Percentiles rank a stretch among this genome's conserved stretches.
Evolutionary conservation across 2,888 invertebrate species (phyloP).

Genomic region (Drosophila rellima): DNA sequence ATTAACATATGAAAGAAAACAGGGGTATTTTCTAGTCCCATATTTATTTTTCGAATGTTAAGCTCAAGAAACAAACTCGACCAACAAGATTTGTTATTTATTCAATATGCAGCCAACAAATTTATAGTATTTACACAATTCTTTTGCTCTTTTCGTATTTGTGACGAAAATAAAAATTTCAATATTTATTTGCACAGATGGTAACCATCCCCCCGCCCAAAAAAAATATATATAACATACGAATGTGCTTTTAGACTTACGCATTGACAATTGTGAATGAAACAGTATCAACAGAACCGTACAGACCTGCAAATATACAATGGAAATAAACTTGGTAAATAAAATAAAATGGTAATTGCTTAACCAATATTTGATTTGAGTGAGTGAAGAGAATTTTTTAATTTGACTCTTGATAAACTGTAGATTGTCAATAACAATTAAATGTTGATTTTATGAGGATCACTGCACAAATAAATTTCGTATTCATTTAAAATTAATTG

Average conservation of each 20-base stretch:
- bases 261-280: constrained; percentile 37
- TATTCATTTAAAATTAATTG: neutral
- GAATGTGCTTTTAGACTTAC: constrained; percentile 55
- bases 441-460: neutral
- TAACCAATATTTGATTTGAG: constrained; percentile 45
- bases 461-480: neutral
- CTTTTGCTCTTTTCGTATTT: constrained; percentile 25
- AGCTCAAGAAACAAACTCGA: constrained; percentile 4
- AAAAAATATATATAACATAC: neutral
- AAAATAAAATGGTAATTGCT: constrained; percentile 65
- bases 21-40: neutral
- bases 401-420: constrained; percentile 28
- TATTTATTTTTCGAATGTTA: constrained; percentile 14
- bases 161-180: constrained; percentile 32
- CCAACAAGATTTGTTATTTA: constrained; percentile 18
- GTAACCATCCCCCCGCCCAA: neutral
- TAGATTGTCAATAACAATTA: constrained; percentile 6
- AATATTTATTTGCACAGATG: constrained; percentile 48
- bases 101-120: constrained; percentile 17
- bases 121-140: constrained; percentile 37
- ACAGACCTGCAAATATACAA: constrained; percentile 68
- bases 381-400: constrained; percentile 15
- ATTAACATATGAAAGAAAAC: neutral
- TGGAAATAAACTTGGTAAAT: constrained; percentile 49
- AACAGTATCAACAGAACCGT: constrained; percentile 41